Evolutionary conservation across 2,113 vertebrate species (phyloP).

Genomic region (Rhinolophus ferrumequinum): DNA sequence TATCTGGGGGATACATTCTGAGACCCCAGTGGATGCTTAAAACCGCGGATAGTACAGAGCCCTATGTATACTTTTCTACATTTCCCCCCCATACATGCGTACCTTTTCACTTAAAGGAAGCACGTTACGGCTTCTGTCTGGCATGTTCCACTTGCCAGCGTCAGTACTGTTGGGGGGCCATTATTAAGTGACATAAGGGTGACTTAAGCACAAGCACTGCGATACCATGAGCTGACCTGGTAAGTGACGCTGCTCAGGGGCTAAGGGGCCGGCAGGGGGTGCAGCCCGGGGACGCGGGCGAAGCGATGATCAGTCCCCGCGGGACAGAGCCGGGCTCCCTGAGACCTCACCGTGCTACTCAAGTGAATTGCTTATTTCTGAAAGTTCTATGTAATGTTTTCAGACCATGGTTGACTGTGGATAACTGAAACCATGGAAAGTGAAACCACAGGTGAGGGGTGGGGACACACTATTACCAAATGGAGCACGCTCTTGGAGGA

Average conservation of each 20-base stretch:
- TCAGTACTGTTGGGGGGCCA: background rate
- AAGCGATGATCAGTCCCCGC: background rate
- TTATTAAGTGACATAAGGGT: background rate
- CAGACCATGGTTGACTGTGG: background rate
- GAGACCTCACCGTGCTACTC: background rate
- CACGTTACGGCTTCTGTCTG: background rate
- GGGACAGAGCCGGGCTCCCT: background rate
- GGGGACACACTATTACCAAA: background rate
- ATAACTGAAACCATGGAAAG: background rate
- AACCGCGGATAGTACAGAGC: background rate
- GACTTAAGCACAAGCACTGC: background rate
- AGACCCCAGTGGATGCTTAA: background rate
- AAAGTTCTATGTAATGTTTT: background rate
- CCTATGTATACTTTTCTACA: background rate
- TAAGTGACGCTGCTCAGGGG: background rate
- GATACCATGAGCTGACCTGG: background rate
- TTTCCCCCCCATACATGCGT: no score
- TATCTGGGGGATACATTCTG: background rate
- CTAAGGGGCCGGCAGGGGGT: background rate
- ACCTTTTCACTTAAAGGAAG: background rate
- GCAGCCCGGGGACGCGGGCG: background rate
- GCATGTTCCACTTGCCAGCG: background rate
- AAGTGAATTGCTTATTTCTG: no score
- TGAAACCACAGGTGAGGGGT: background rate
- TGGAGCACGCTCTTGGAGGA: background rate